Conservation (phyloP, 2,113 vertebrate species). For the Orthonyx spaldingii region DNA sequence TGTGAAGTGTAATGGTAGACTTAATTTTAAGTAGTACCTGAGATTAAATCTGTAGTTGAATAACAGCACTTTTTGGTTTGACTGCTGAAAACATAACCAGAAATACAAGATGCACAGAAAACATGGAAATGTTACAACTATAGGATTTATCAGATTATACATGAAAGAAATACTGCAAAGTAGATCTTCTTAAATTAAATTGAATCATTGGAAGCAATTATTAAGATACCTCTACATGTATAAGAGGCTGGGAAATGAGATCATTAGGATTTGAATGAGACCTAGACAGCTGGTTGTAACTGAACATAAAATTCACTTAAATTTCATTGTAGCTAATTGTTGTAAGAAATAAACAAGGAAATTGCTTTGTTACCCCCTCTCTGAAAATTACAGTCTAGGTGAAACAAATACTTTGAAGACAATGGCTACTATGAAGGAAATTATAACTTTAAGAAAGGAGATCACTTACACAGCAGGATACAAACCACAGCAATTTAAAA, state of each 20-base stretch:
- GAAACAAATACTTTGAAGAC: neutral
- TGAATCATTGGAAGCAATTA: neutral
- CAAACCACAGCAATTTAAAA: neutral
- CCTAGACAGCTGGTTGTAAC: neutral
- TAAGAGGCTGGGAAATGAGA: neutral
- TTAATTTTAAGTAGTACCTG: neutral
- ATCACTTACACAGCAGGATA: neutral
- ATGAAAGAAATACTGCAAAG: neutral
- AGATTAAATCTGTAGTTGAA: neutral
- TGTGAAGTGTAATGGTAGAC: neutral
- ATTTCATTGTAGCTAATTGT: constrained; percentile 5
- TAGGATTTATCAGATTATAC: neutral
- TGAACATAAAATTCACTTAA: neutral
- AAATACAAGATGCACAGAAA: neutral
- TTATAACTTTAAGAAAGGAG: neutral
- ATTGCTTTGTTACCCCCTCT: neutral
- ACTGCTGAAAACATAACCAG: neutral
- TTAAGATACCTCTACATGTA: neutral
- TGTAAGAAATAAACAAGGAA: neutral
- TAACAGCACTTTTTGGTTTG: neutral
- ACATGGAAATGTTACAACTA: neutral
- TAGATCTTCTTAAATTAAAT: neutral
- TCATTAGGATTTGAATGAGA: neutral
- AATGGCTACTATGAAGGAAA: neutral
- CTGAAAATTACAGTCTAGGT: constrained; percentile 4